A percentile compares a stretch with the other conserved stretches of the same genome.
These are phyloP conservation scores for Falcaria lacertinaria DNA, from an alignment of 2,888 invertebrate species.

Conservation along the genomic window DNA sequence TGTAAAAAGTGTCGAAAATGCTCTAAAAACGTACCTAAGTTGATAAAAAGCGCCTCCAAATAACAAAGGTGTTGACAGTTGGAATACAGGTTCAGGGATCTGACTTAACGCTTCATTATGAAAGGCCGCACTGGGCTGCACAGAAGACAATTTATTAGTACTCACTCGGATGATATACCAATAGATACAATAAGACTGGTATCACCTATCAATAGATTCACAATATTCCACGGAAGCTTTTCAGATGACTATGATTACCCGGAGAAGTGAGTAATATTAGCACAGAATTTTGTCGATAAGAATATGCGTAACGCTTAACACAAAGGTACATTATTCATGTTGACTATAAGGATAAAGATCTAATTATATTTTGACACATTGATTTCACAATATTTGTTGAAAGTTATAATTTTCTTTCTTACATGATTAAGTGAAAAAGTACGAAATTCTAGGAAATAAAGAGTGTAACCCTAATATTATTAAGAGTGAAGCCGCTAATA, in stretches of 20 bases:
- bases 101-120: slow-evolving; percentile 36
- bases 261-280: slow-evolving; percentile 57
- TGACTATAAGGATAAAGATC: no score
- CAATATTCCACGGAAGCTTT: slow-evolving; percentile 58
- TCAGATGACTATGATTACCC: slow-evolving; percentile 47
- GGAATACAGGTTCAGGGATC: slow-evolving; percentile 7
- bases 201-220: slow-evolving; percentile 61
- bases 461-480: slow-evolving; percentile 16
- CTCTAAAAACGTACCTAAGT: slow-evolving; percentile 27
- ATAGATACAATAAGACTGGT: slow-evolving; percentile 62
- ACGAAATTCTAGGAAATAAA: no score
- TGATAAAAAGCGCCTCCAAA: slow-evolving; percentile 38
- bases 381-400: no score
- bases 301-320: no score
- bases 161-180: slow-evolving; percentile 49
- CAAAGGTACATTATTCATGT: no score
- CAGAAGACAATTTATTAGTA: slow-evolving; percentile 58
- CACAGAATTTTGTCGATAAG: no score
- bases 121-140: slow-evolving; percentile 50
- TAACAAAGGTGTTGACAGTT: slow-evolving; percentile 16
- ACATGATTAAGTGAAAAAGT: no score
- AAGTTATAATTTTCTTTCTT: no score
- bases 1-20: slow-evolving; percentile 4
- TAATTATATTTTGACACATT: no score
- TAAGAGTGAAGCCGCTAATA: slow-evolving; percentile 32